These are phyloP conservation scores for Pseudomyrmex concolor DNA, from an alignment of 1,140 invertebrate genomes.

Conservation along the genomic window DNA sequence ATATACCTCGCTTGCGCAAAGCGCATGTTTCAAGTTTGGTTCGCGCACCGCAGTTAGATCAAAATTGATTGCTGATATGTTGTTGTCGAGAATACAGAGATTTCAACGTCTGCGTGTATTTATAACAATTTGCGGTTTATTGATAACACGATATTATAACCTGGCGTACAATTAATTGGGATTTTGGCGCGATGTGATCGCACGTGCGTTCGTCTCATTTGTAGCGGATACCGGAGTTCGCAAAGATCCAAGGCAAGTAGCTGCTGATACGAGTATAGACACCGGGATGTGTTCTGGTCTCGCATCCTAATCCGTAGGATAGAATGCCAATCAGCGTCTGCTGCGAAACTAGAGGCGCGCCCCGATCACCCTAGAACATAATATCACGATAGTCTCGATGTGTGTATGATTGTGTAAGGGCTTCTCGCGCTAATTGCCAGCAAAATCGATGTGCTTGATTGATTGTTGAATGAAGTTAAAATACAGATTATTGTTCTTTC, in stretches of 20 bases:
- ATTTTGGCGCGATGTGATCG: background rate
- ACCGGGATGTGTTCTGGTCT: slow-evolving; percentile 87
- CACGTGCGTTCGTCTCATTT: background rate
- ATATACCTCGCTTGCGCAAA: background rate
- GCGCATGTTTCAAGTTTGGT: too few relatives aligned
- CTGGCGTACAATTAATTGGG: background rate
- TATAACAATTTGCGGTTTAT: slow-evolving; percentile 8
- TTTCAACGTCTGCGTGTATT: background rate
- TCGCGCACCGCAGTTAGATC: too few relatives aligned
- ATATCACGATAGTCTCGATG: slow-evolving; percentile 58
- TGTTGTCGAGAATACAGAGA: too few relatives aligned
- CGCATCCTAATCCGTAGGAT: slow-evolving; percentile 91
- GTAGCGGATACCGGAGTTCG: slow-evolving; percentile 49
- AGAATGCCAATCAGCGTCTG: slow-evolving; percentile 88
- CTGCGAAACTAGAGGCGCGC: slow-evolving; percentile 86
- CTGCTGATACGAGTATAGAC: slow-evolving; percentile 89
- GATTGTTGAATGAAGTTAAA: background rate
- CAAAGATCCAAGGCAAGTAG: slow-evolving; percentile 86
- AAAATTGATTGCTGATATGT: too few relatives aligned
- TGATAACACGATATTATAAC: background rate
- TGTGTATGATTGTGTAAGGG: background rate
- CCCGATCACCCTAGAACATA: slow-evolving; percentile 84
- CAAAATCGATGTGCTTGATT: background rate
- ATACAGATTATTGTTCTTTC: background rate
- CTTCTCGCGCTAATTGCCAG: background rate